Conservation (phyloP, 2,113 vertebrate species). For the Semicossyphus pulcher region DNA sequence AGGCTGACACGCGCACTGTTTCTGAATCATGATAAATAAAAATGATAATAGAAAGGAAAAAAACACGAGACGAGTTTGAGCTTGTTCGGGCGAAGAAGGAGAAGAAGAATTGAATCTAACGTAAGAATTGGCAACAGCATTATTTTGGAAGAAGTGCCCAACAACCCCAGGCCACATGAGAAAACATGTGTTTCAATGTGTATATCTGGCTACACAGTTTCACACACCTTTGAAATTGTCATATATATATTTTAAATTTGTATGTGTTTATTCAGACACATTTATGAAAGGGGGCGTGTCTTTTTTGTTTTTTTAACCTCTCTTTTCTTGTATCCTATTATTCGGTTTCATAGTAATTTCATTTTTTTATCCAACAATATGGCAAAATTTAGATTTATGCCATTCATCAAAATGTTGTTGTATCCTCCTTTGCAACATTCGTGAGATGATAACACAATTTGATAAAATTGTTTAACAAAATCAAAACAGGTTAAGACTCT, state of each 20-base stretch:
- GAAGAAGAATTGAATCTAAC: conserved; percentile 18
- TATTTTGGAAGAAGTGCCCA: not conserved
- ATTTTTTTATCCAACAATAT: too few species aligned
- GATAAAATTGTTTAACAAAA: not conserved
- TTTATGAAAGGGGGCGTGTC: not conserved
- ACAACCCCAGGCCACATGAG: not conserved
- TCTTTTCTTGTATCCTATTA: not conserved
- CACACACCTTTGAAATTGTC: too few species aligned
- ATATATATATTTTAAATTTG: not conserved
- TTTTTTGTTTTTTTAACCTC: too few species aligned
- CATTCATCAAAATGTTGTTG: too few species aligned
- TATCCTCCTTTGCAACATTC: too few species aligned
- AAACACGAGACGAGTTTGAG: not conserved
- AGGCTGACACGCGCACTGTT: conserved; percentile 18
- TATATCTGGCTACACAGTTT: not conserved
- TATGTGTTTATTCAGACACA: not conserved
- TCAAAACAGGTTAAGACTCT: not conserved
- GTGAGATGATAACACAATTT: not conserved
- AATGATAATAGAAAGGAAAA: conserved; percentile 6
- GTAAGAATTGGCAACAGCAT: conserved; percentile 18
- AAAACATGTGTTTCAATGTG: not conserved
- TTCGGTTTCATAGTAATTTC: too few species aligned
- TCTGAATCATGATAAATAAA: conserved; percentile 35
- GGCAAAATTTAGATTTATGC: too few species aligned
- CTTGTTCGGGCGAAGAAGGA: not conserved